These are phyloP conservation scores for Sander lucioperca DNA, from an alignment of 2,113 vertebrate genomes.

Conservation along the genomic window DNA sequence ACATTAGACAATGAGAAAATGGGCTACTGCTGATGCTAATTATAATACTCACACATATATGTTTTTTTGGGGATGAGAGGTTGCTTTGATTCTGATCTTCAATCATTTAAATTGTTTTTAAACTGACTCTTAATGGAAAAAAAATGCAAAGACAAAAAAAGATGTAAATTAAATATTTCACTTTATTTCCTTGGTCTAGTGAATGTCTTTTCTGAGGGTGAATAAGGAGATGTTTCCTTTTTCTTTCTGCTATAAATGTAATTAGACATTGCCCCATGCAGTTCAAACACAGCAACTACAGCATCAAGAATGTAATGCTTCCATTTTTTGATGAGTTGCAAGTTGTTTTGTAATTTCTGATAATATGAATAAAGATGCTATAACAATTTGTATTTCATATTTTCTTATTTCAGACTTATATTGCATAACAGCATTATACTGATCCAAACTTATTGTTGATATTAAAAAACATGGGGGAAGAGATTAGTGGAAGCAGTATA, in stretches of 20 bases:
- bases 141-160: neutral
- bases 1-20: neutral
- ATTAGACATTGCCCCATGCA: constrained; percentile 50
- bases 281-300: constrained; percentile 42
- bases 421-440: too few species aligned
- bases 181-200: neutral
- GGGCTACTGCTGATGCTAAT: neutral
- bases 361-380: too few species aligned
- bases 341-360: too few species aligned
- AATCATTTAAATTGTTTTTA: constrained; percentile 8
- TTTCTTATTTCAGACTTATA: too few species aligned
- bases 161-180: neutral
- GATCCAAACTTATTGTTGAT: too few species aligned
- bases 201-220: neutral
- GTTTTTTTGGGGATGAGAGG: neutral
- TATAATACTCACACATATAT: neutral
- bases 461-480: too few species aligned
- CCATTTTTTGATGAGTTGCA: too few species aligned
- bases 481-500: too few species aligned
- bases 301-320: neutral
- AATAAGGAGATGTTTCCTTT: neutral
- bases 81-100: neutral
- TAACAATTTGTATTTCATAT: too few species aligned
- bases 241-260: constrained; percentile 13
- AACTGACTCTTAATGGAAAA: neutral